Conservation (phyloP, 2,797 vertebrate species). For the Hydrolagus colliei region DNA sequence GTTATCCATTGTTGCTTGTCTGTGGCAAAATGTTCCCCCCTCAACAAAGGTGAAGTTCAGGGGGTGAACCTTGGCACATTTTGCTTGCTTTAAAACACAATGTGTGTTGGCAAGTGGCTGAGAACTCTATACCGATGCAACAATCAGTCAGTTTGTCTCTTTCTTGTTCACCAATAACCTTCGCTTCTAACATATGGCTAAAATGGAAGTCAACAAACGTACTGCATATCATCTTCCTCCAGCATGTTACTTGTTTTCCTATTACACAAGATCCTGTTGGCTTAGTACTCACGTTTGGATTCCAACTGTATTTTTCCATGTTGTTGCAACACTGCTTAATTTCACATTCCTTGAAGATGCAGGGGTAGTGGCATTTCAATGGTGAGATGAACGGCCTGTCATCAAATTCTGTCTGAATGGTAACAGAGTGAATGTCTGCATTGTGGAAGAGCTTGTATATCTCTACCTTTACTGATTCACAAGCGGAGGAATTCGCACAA, state of each 20-base stretch:
- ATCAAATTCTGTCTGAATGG: constrained; percentile 62
- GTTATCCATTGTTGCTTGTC: background rate
- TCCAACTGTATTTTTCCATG: constrained; percentile 41
- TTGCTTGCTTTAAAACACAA: no score
- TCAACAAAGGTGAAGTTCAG: background rate
- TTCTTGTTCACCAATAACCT: background rate
- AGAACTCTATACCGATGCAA: background rate
- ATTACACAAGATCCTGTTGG: constrained; percentile 32
- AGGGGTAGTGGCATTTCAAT: constrained; percentile 51
- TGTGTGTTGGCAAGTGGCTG: background rate
- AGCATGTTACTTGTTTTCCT: constrained; percentile 34
- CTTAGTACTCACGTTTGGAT: constrained; percentile 42
- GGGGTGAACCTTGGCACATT: no score
- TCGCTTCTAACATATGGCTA: background rate
- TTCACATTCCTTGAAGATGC: constrained; percentile 53
- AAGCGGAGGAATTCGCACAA: constrained; percentile 44
- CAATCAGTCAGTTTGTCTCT: background rate
- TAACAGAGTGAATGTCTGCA: constrained; percentile 63
- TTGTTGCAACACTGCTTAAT: constrained; percentile 54
- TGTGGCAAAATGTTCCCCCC: background rate
- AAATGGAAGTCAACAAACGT: constrained; percentile 40
- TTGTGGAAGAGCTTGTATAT: constrained; percentile 62
- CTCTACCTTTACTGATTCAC: constrained; percentile 44
- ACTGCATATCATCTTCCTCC: constrained; percentile 32
- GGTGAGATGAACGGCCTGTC: constrained; percentile 40